Evolutionary conservation across 2,797 vertebrate species (phyloP).

Genomic region (Hapalemur alaotrensis): DNA sequence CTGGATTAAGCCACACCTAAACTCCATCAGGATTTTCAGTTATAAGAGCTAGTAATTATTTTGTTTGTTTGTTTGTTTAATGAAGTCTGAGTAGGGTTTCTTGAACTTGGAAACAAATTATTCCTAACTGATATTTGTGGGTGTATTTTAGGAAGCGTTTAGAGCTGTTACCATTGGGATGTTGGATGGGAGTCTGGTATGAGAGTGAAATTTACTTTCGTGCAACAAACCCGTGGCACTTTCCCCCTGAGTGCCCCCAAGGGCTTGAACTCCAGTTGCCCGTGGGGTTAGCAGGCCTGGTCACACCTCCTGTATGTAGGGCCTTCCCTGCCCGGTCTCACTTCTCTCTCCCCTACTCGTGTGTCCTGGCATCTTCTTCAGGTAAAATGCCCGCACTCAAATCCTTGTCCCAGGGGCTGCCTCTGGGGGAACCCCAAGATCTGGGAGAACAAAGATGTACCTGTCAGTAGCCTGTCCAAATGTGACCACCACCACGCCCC

Average conservation of each 20-base stretch:
- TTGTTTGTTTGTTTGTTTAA: background rate
- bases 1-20: background rate
- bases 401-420: background rate
- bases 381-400: background rate
- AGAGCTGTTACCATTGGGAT: background rate
- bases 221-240: background rate
- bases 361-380: background rate
- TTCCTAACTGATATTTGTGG: background rate
- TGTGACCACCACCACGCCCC: fast-evolving
- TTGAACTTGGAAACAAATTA: background rate
- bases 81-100: background rate
- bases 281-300: fast-evolving
- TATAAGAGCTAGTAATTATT: background rate
- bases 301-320: fast-evolving
- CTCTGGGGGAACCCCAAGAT: background rate
- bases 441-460: background rate
- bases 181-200: background rate
- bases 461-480: background rate
- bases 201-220: background rate
- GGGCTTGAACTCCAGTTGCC: background rate
- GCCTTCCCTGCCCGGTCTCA: background rate
- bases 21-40: background rate
- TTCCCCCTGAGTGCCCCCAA: too few relatives aligned
- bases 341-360: background rate
- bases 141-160: background rate